A percentile compares a stretch with the other conserved stretches of the same genome.
Conservation (phyloP, 2,888 invertebrate genomes). For the Theretra japonica region DNA sequence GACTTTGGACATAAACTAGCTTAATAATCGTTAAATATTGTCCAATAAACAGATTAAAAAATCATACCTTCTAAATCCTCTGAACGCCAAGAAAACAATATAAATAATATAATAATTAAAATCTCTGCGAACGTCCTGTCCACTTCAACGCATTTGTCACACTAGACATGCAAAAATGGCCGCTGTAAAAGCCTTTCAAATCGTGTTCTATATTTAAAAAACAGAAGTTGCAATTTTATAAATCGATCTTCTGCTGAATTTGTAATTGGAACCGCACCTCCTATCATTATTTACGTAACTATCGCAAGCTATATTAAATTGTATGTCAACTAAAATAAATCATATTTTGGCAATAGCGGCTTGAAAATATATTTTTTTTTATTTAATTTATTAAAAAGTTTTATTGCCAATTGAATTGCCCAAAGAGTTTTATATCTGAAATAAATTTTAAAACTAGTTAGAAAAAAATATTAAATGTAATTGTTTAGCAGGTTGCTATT, state of each 20-base stretch:
- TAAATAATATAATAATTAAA: background rate
- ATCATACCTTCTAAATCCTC: background rate
- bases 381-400: background rate
- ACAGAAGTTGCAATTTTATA: background rate
- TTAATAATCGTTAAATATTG: too few species aligned
- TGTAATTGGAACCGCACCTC: conserved; percentile 10
- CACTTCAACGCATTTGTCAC: background rate
- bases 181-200: background rate
- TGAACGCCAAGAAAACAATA: background rate
- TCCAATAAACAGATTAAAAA: background rate
- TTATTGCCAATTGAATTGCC: background rate
- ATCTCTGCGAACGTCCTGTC: background rate
- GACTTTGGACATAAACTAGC: too few species aligned
- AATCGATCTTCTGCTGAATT: conserved; percentile 6
- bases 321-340: background rate
- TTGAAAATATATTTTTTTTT: too few species aligned
- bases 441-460: too few species aligned
- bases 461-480: too few species aligned
- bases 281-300: background rate
- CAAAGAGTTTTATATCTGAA: background rate
- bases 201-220: background rate
- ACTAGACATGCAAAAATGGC: background rate
- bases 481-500: too few species aligned
- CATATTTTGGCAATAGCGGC: background rate
- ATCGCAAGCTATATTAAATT: background rate